These are phyloP conservation scores for Leptopterna dolabrata DNA, from an alignment of 2,888 invertebrate species.

Conservation along the genomic window DNA sequence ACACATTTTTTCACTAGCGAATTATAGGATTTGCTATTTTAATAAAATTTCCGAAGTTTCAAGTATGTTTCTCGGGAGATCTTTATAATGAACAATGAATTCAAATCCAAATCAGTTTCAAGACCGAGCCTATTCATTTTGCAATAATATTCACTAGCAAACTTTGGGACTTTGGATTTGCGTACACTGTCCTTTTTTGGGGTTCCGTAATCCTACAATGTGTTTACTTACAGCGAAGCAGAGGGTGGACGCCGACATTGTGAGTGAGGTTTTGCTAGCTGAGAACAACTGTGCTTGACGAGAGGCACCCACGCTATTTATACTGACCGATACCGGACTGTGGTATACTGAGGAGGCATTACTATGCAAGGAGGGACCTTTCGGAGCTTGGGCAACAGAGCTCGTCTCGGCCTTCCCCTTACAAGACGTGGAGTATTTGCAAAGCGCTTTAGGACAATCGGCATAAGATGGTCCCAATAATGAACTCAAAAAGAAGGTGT, in stretches of 20 bases:
- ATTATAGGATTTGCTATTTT: too few species aligned
- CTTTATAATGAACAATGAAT: too few species aligned
- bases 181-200: too few species aligned
- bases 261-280: background rate
- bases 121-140: too few species aligned
- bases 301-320: slow-evolving; percentile 16
- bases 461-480: background rate
- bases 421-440: slow-evolving; percentile 40
- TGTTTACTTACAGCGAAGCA: slow-evolving; percentile 31
- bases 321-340: slow-evolving; percentile 5
- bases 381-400: background rate
- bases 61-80: too few species aligned
- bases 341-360: background rate
- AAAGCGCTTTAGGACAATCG: slow-evolving; percentile 16
- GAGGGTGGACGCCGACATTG: slow-evolving; percentile 8
- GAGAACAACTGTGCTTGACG: slow-evolving; percentile 19
- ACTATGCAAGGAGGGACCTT: slow-evolving; percentile 26
- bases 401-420: background rate
- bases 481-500: background rate
- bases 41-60: too few species aligned
- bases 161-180: too few species aligned
- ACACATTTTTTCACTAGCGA: too few species aligned
- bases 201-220: too few species aligned
- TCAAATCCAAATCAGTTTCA: too few species aligned
- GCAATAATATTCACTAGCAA: too few species aligned